Conservation (phyloP, 1,140 invertebrate species). For the Philopotamus ludificatus region DNA sequence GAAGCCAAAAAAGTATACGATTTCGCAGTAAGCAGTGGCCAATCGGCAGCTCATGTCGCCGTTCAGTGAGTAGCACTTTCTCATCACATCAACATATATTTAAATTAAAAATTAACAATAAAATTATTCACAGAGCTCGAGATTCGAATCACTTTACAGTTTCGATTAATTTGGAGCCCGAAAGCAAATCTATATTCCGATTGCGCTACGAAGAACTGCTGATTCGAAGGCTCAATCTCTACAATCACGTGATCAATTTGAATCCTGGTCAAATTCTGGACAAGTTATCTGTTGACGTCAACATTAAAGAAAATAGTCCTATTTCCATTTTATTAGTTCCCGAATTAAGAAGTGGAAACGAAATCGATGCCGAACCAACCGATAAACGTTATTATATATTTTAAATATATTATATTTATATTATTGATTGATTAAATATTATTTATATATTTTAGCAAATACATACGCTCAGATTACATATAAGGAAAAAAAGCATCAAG, state of each 20-base stretch:
- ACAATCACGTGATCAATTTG: conserved; percentile 63
- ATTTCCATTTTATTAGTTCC: conserved; percentile 59
- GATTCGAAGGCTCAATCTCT: conserved; percentile 56
- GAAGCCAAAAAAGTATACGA: conserved; percentile 65
- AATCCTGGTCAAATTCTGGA: conserved; percentile 60
- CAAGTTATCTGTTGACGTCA: conserved; percentile 58
- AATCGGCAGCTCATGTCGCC: conserved; percentile 61
- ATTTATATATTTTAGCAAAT: conserved; percentile 31
- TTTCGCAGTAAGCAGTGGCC: conserved; percentile 59
- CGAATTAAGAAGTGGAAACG: conserved; percentile 60
- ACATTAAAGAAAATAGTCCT: conserved; percentile 59
- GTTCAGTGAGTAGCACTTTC: conserved; percentile 49
- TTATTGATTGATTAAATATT: no score
- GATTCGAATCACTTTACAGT: conserved; percentile 66
- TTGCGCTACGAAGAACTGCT: conserved; percentile 67
- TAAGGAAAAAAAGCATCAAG: conserved; percentile 22
- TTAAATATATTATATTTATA: background rate
- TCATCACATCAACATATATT: background rate
- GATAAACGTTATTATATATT: conserved; percentile 38
- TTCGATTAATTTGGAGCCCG: conserved; percentile 61
- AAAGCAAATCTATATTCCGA: conserved; percentile 61
- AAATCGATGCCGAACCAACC: conserved; percentile 54
- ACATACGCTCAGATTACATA: conserved; percentile 15
- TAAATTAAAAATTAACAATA: background rate
- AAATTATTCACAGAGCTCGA: conserved; percentile 53